These are phyloP conservation scores for Hemiscyllium ocellatum DNA, from an alignment of 2,113 vertebrate species.

Conservation along the genomic window DNA sequence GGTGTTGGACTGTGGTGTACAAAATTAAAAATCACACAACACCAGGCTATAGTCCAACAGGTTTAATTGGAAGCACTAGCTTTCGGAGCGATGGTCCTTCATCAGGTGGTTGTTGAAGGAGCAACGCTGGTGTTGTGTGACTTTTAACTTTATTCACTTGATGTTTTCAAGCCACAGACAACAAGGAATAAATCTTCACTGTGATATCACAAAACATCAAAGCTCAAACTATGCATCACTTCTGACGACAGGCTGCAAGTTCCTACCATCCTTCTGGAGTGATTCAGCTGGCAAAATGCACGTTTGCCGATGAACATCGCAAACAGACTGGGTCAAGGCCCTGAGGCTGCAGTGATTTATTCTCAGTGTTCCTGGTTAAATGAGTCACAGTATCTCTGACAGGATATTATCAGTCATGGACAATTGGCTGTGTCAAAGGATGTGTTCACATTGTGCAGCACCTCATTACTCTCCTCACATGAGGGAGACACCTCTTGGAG, in stretches of 20 bases:
- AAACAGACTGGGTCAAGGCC: background rate
- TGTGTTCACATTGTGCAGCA: background rate
- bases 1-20: too few relatives aligned
- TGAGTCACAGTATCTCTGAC: constrained; percentile 26
- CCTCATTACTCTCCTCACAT: constrained; percentile 5
- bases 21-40: too few relatives aligned
- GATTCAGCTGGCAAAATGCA: background rate
- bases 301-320: background rate
- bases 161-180: background rate
- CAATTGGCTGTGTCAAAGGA: constrained; percentile 25
- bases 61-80: too few relatives aligned
- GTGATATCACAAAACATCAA: background rate
- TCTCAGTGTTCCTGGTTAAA: constrained; percentile 10
- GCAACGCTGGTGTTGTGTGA: too few relatives aligned
- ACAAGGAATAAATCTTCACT: background rate
- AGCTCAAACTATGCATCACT: background rate
- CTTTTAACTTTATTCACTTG: too few relatives aligned
- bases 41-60: too few relatives aligned
- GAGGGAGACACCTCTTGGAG: background rate
- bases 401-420: constrained; percentile 28
- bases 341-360: constrained; percentile 5
- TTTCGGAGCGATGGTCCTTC: too few relatives aligned
- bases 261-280: background rate
- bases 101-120: too few relatives aligned
- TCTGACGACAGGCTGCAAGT: background rate